Evolutionary conservation across 2,888 invertebrate genomes (phyloP).

Genomic region (Melipona bicolor): DNA sequence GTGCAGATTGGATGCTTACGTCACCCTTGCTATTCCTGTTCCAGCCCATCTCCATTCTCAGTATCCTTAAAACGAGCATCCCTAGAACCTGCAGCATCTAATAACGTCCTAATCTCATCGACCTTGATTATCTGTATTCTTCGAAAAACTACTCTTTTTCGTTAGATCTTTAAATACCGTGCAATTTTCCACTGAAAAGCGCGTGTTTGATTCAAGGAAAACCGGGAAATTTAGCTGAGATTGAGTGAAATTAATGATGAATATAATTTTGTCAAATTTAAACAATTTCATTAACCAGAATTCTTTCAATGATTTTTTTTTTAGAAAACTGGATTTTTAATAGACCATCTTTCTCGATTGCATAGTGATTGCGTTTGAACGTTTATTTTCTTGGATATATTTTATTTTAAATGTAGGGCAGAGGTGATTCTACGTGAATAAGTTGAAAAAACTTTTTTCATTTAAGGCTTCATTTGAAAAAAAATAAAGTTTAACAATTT

Average conservation of each 20-base stretch:
- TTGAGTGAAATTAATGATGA: neutral
- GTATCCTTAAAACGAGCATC: slow-evolving; percentile 59
- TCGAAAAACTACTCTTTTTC: slow-evolving; percentile 14
- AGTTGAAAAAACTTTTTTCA: no score
- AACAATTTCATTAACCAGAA: neutral
- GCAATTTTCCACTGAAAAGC: slow-evolving; percentile 6
- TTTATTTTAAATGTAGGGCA: no score
- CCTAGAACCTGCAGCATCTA: slow-evolving; percentile 49
- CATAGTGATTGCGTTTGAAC: neutral
- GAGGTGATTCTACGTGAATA: no score
- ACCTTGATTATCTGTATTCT: slow-evolving; percentile 7
- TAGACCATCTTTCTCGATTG: neutral
- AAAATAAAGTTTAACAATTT: no score
- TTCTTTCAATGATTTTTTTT: neutral
- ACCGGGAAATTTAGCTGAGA: neutral
- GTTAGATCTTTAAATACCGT: slow-evolving; percentile 7
- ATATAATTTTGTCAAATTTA: neutral
- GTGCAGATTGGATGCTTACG: slow-evolving; percentile 71
- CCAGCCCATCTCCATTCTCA: slow-evolving; percentile 68
- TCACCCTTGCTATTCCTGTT: slow-evolving; percentile 75
- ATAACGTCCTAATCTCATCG: slow-evolving; percentile 51
- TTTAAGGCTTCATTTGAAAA: no score
- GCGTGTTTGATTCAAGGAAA: neutral
- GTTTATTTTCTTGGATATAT: neutral
- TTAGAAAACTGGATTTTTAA: neutral